A percentile compares a stretch with the other conserved stretches of the same genome.
These are phyloP conservation scores for Cyclophora albipunctata DNA, from an alignment of 2,888 invertebrate species.

Conservation along the genomic window DNA sequence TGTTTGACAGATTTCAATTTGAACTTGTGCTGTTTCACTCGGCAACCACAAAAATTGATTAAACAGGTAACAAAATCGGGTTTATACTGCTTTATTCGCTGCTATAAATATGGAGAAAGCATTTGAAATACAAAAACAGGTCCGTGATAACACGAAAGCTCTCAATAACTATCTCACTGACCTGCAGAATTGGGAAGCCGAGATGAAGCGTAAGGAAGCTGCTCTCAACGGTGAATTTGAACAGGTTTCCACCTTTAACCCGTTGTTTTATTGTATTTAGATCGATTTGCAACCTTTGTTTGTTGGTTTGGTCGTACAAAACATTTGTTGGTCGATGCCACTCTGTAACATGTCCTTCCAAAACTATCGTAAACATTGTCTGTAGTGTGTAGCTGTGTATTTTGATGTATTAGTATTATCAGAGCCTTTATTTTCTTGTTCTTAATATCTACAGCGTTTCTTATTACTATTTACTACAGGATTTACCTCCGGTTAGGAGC, in stretches of 20 bases:
- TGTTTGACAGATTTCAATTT: slow-evolving; percentile 11
- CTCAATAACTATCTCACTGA: slow-evolving; percentile 82
- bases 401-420: too few relatives aligned
- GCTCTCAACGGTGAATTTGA: slow-evolving; percentile 67
- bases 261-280: slow-evolving; percentile 19
- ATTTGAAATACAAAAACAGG: slow-evolving; percentile 80
- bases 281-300: neutral
- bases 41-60: slow-evolving; percentile 39
- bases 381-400: too few relatives aligned
- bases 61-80: slow-evolving; percentile 40
- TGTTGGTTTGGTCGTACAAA: too few relatives aligned
- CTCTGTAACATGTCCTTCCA: too few relatives aligned
- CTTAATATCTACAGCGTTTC: too few relatives aligned
- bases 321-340: too few relatives aligned
- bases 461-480: slow-evolving; percentile 29
- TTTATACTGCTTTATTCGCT: slow-evolving; percentile 11
- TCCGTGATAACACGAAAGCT: slow-evolving; percentile 82
- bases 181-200: slow-evolving; percentile 81
- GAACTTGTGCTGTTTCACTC: slow-evolving; percentile 23
- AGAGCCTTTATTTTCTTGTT: too few relatives aligned
- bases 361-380: too few relatives aligned
- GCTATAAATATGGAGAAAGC: slow-evolving; percentile 73
- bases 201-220: slow-evolving; percentile 83
- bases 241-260: slow-evolving; percentile 57
- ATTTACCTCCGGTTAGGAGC: slow-evolving; percentile 71